Evolutionary conservation across 1,140 invertebrate genomes (phyloP), one percentile per base, ranked within the genome.

Genomic region (Eciton burchellii): DNA sequence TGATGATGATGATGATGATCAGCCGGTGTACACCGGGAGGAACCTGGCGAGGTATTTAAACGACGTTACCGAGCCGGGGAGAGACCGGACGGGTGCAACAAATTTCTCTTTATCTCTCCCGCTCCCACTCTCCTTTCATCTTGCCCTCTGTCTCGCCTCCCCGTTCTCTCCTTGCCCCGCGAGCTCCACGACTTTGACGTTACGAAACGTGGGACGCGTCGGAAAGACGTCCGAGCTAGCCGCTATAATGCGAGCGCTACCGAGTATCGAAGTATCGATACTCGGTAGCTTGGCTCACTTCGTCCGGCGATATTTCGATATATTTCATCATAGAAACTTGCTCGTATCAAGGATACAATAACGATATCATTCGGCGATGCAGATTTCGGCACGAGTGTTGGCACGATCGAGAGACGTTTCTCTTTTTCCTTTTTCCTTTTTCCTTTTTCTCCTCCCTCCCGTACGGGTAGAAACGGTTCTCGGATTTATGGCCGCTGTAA

Each of bases 41-140:
- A 83, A 90, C 89, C 88, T 88, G 83, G 68, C 74, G 83, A 81
- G 82, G 83, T 81, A 89, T 89, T 86, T 81, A 85, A 83, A 83
- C 72, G 52, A 66, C 47, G 71, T 85, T 81, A 87, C 59, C 66
- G 57, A n/a, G 63, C 62, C 76, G 60, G 45, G 14, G 24, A 74
- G 52, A 52, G 19, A 21, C 71, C 71, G 49, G 63, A 71, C 45
- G 41, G 60, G 45, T 63, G 29, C 11, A 41, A 45, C 54, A 65
- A 70, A 84, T 71, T 54, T 74, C 56, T 45, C 26, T 29, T 35
- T 63, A 74, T 35, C 62, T 52, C 24, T 0, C n/a, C 29, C 59
- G 43, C 74, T 84, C 60, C 83, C 8, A 45, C 35, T 54, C 35
- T 29, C 43, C 24, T 41, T 35, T 62, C 47, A 35, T 35, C 2